Conservation (phyloP, 92 coral and sea anemone species). For the Palythoa grandiflora region DNA sequence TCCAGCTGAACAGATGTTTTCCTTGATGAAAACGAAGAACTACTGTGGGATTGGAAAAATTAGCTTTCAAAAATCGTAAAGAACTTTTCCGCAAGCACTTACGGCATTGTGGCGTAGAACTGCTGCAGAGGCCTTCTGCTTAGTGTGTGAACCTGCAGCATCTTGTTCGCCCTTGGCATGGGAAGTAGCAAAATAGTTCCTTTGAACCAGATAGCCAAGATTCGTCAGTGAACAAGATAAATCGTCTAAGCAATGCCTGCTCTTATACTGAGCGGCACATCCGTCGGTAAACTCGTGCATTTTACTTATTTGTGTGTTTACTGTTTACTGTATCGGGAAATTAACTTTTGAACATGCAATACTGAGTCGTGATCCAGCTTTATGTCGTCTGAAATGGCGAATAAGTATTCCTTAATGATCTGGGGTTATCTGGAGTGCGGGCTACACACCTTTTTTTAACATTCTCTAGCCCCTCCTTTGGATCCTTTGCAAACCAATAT, state of each 20-base stretch:
- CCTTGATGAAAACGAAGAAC: constrained; percentile 11
- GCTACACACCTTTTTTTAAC: too few species aligned
- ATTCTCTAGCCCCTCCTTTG: too few species aligned
- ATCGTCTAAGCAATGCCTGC: background rate
- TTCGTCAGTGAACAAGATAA: background rate
- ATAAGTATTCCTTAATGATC: too few species aligned
- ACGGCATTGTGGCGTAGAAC: background rate
- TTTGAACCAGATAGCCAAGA: background rate
- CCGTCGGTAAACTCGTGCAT: background rate
- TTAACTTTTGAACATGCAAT: too few species aligned
- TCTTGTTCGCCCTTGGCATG: constrained; percentile 10
- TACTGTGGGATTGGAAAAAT: background rate
- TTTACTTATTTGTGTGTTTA: background rate
- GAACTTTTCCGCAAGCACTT: background rate
- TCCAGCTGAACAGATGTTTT: constrained; percentile 9
- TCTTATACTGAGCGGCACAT: background rate
- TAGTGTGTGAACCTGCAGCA: background rate
- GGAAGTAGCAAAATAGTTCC: background rate
- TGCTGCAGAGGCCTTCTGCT: constrained; percentile 1
- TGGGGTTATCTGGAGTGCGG: too few species aligned
- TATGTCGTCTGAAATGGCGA: too few species aligned
- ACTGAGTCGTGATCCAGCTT: too few species aligned
- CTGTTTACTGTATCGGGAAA: background rate
- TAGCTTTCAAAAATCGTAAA: background rate
- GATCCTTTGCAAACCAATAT: too few species aligned